Percentiles rank a stretch among this genome's conserved stretches.
phyloP scores from a whole-genome alignment of 2,797 vertebrate species.

The Apodemus agrarius region DNA sequence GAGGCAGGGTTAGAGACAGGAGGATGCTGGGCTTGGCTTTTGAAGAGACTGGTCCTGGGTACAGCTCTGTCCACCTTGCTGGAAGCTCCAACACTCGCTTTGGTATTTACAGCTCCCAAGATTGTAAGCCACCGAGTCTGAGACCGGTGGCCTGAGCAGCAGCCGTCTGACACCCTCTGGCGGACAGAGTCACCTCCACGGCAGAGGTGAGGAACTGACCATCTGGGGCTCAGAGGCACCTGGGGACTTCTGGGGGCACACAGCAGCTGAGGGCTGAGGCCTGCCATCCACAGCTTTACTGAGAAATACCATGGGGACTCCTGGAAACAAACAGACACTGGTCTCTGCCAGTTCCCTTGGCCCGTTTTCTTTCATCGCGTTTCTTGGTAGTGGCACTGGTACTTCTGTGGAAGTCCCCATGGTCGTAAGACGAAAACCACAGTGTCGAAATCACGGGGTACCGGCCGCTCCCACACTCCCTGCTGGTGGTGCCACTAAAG shows the following conservation, averaged over 20 bases:
- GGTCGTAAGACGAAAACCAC: conserved; percentile 42
- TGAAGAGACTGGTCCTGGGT: not conserved
- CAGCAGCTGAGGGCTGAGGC: not conserved
- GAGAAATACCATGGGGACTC: not conserved
- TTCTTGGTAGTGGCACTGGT: conserved; percentile 18
- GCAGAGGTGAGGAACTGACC: not conserved
- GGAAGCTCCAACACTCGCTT: not conserved
- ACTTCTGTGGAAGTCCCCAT: conserved; percentile 71
- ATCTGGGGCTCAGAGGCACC: not conserved
- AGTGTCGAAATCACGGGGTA: conserved; percentile 64
- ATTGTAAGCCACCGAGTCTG: not conserved
- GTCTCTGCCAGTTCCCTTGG: not conserved
- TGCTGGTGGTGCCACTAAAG: not conserved
- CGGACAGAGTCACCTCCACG: not conserved
- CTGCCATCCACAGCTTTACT: not conserved
- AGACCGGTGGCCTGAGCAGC: not conserved
- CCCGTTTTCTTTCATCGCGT: conserved; percentile 1
- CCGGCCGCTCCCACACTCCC: not conserved
- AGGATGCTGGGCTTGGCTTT: not conserved
- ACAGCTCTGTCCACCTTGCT: not conserved
- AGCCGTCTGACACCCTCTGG: not conserved
- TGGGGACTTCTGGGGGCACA: not conserved
- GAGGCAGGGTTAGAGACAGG: not conserved
- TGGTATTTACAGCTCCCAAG: not conserved
- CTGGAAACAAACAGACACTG: not conserved